These are phyloP conservation scores for Gadopsis bispinosus DNA, from an alignment of 2,797 vertebrate species.

Conservation along the genomic window DNA sequence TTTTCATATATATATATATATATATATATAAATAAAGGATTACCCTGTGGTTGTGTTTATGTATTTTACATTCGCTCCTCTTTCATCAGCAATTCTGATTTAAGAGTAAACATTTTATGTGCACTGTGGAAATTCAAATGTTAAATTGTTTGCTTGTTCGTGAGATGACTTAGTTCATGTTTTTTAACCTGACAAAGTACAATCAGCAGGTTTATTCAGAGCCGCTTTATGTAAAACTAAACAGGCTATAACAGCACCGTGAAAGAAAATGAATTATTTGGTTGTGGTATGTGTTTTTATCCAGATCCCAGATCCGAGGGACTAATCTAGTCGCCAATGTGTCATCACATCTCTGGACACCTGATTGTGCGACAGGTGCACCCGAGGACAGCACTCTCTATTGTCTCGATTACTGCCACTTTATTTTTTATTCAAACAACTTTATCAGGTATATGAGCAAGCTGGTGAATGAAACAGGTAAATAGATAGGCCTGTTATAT, in stretches of 20 bases:
- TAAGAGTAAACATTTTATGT: slow-evolving; percentile 24
- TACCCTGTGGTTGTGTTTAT: slow-evolving; percentile 1
- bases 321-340: slow-evolving; percentile 2
- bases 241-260: background rate
- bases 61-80: slow-evolving; percentile 38
- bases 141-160: slow-evolving; percentile 24
- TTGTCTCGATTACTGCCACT: background rate
- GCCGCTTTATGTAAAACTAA: slow-evolving; percentile 8
- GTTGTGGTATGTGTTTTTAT: background rate
- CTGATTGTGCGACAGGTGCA: background rate
- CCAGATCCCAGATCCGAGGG: background rate
- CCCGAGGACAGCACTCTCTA: background rate
- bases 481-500: too few species aligned
- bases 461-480: too few species aligned
- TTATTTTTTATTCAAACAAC: background rate
- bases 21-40: background rate
- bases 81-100: slow-evolving; percentile 57
- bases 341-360: background rate
- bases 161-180: slow-evolving; percentile 4
- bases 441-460: background rate
- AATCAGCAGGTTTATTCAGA: slow-evolving; percentile 11
- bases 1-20: slow-evolving; percentile 4
- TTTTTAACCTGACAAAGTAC: slow-evolving; percentile 26
- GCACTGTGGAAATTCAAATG: slow-evolving; percentile 20
- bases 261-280: background rate